Evolutionary conservation across 2,888 invertebrate genomes (phyloP), one percentile per base, ranked within the genome.

Genomic region (Acrocyrtus sp.): DNA sequence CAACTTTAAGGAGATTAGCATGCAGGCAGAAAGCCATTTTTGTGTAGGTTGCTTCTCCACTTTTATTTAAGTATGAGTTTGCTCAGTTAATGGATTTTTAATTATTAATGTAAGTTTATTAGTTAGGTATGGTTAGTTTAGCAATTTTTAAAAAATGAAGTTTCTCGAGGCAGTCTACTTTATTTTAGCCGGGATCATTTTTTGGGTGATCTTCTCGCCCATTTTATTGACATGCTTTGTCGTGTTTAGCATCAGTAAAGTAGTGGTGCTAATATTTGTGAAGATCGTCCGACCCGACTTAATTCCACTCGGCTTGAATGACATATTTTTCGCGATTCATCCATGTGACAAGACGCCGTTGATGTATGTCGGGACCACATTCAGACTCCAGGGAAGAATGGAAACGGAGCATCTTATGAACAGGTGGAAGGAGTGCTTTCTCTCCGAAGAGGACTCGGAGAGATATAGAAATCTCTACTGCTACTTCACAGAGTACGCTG

Each of bases 391-490:
- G 51, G 69, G 69, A 21, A 39, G 50, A 4, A 24, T 69, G 56
- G 62, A 69, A 8, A 69, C 39, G 5, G 62, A 39, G 27, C 17
- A n/a, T 21, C 27, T 69, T 0, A 62, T 69, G 47, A 47, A 69
- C 8, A 22, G 50, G 15, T 69, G 61, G 27, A n/a, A 56, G 27
- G 56, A 62, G 24, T 68, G 68, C 45, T 62, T 69, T 39, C 43
- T 69, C 5, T 21, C 21, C 4, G 51, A 41, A 17, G 39, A 60
- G 15, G 17, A 27, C 17, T 2, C 15, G 15, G 21, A 21, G 12
- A 26, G 62, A 15, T 69, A 69, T 26, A 29, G 45, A 10, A 69
- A 69, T 48, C 22, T 69, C 0, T 56, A 48, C 19, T 69, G 69
- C 50, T 54, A 62, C 54, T 69, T 69, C 41, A 41, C 27, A 29